Conservation (phyloP, 1,140 invertebrate genomes). For the Microplitis demolitor region DNA sequence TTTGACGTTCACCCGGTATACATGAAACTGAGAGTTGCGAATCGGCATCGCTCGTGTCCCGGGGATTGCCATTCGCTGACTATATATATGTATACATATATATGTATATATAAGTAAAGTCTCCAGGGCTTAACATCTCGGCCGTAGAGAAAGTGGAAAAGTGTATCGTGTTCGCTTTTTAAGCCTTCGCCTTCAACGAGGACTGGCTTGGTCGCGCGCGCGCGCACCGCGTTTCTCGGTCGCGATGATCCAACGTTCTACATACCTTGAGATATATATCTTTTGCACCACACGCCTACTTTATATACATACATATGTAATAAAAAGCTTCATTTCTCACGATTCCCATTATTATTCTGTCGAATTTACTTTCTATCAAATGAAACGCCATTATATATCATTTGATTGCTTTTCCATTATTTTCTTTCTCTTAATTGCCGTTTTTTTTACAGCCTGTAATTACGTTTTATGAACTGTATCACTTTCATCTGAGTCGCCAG, state of each 20-base stretch:
- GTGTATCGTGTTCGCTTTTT: conserved; percentile 30
- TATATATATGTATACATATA: background rate
- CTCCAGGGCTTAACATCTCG: conserved; percentile 12
- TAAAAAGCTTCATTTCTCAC: too few species aligned
- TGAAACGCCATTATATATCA: too few species aligned
- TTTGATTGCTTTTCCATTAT: too few species aligned
- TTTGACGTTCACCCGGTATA: conserved; percentile 8
- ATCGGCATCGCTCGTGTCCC: conserved; percentile 1
- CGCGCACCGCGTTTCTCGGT: conserved; percentile 17
- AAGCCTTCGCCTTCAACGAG: conserved; percentile 20
- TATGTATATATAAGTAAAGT: background rate
- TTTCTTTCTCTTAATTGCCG: too few species aligned
- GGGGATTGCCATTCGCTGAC: background rate
- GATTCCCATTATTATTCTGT: too few species aligned
- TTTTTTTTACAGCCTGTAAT: too few species aligned
- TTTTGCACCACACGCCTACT: background rate
- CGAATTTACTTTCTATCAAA: too few species aligned
- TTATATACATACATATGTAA: background rate
- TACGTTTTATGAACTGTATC: too few species aligned
- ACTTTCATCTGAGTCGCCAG: too few species aligned
- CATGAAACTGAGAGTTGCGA: background rate
- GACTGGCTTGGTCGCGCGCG: background rate
- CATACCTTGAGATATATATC: conserved; percentile 15
- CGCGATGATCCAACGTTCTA: conserved; percentile 21
- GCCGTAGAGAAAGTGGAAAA: conserved; percentile 32